Base-by-base conservation (phyloP, 2,797 vertebrate species). In the Fringilla coelebs region DNA sequence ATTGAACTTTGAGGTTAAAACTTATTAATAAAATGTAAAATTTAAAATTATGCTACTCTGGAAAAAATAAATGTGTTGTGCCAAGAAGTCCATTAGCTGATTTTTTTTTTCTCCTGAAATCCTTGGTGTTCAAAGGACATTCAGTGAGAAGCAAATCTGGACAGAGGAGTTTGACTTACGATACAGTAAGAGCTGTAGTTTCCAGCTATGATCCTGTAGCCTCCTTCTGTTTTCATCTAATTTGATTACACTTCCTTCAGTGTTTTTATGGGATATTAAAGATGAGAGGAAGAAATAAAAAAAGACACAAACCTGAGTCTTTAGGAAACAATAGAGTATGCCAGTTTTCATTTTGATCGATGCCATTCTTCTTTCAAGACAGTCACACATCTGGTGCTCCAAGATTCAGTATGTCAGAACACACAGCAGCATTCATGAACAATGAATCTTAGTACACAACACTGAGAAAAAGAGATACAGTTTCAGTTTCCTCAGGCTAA, bases 81-180 rank as follows among this genome's bases (percentile, higher is more conserved):
- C 93, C 82, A 92, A 92, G 78, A 82, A 70, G 74, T 70, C 74
- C 78, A 79, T 94, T 94, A 94, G 19, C 29, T 55, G 22, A 55
- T 13, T 54, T 87, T 73, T 21, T 73, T 75, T 91, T 94, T 75
- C 10, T 70, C 5, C 43, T 73, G 85, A 85, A 81, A 75, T 32
- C 58, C 24, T 58, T 68, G 22, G 10, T 75, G 4, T 58, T 94
- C 28, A 48, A 54, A 49, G 28, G 40, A 55, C 25, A 13, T 77
- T 46, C 46, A 34, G 48, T 46, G 9, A 18, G 43, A 89, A 87
- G 19, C 28, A 89, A 40, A 78, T 6, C 21, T 36, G 51, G 25
- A 34, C 5, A 65, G 55, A 57, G 20, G 31, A 67, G 8, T 85
- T 41, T 20, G 32, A 72, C 46, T 65, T 67, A 65, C 0, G 4